A percentile compares a stretch with the other conserved stretches of the same genome.
Evolutionary conservation across 2,888 invertebrate genomes (phyloP).

Genomic region (Heliconius erato): DNA sequence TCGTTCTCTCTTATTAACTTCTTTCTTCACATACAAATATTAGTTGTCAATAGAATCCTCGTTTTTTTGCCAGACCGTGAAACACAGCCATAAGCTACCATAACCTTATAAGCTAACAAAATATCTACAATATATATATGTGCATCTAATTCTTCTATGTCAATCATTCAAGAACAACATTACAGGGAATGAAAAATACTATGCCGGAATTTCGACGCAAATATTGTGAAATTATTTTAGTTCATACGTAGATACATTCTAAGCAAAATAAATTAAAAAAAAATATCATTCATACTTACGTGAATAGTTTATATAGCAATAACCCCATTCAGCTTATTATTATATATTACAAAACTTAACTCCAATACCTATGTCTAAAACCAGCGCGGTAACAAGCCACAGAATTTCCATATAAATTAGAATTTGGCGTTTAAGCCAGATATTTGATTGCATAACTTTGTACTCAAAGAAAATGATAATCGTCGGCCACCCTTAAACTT

Average conservation of each 20-base stretch:
- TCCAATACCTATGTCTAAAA: slow-evolving; percentile 61
- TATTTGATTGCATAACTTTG: slow-evolving; percentile 66
- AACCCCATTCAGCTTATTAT: slow-evolving; percentile 17
- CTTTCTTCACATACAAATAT: background rate
- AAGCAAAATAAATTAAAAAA: too few species aligned
- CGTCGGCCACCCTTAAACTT: slow-evolving; percentile 41
- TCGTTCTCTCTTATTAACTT: background rate
- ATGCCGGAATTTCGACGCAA: too few species aligned
- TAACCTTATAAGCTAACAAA: too few species aligned
- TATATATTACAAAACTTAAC: slow-evolving; percentile 42
- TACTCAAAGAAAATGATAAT: slow-evolving; percentile 50
- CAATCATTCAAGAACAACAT: too few species aligned
- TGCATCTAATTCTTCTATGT: too few species aligned
- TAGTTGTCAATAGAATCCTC: background rate
- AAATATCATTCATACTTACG: background rate
- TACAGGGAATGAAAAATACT: too few species aligned
- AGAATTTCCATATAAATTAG: slow-evolving; percentile 81
- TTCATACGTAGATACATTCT: too few species aligned
- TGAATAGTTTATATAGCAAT: background rate
- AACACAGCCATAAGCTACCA: too few species aligned
- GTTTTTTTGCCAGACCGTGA: too few species aligned
- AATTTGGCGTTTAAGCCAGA: slow-evolving; percentile 70
- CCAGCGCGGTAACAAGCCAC: slow-evolving; percentile 59
- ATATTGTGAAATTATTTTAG: too few species aligned
- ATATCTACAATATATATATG: too few species aligned